Conservation (phyloP, 2,113 vertebrate genomes). For the Trachemys scripta region DNA sequence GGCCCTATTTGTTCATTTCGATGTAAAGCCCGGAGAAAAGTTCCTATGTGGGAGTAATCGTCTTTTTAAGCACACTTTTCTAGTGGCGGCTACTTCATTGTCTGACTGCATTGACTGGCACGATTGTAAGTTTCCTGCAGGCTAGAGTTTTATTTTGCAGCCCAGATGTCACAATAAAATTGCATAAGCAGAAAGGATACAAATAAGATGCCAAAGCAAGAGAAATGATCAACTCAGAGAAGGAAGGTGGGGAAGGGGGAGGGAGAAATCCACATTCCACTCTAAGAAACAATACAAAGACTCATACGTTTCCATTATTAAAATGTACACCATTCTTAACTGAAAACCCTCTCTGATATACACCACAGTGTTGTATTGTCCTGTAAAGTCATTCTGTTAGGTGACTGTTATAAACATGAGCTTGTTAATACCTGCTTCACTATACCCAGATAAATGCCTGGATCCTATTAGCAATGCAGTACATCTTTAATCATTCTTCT, state of each 20-base stretch:
- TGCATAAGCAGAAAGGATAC: slow-evolving; percentile 16
- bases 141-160: slow-evolving; percentile 62
- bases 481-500: background rate
- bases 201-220: slow-evolving; percentile 59
- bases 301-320: slow-evolving; percentile 48
- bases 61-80: slow-evolving; percentile 56
- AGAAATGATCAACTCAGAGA: slow-evolving; percentile 58
- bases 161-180: slow-evolving; percentile 61
- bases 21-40: background rate
- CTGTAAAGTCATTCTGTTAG: slow-evolving; percentile 26
- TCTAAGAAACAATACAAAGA: slow-evolving; percentile 58
- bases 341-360: slow-evolving; percentile 20
- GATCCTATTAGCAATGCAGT: slow-evolving; percentile 4
- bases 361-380: slow-evolving; percentile 27
- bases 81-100: slow-evolving; percentile 53
- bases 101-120: slow-evolving; percentile 41
- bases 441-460: slow-evolving; percentile 8
- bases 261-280: slow-evolving; percentile 41
- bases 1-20: background rate
- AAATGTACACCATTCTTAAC: slow-evolving; percentile 52
- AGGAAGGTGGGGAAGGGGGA: background rate
- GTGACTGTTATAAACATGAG: slow-evolving; percentile 26
- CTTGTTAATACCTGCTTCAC: slow-evolving; percentile 1
- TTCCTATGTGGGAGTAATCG: slow-evolving; percentile 14
- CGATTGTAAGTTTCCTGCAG: slow-evolving; percentile 45